Percentiles rank a stretch among this genome's conserved stretches.
Conservation (phyloP, 2,797 vertebrate species). For the Melanotaenia pygmaea region DNA sequence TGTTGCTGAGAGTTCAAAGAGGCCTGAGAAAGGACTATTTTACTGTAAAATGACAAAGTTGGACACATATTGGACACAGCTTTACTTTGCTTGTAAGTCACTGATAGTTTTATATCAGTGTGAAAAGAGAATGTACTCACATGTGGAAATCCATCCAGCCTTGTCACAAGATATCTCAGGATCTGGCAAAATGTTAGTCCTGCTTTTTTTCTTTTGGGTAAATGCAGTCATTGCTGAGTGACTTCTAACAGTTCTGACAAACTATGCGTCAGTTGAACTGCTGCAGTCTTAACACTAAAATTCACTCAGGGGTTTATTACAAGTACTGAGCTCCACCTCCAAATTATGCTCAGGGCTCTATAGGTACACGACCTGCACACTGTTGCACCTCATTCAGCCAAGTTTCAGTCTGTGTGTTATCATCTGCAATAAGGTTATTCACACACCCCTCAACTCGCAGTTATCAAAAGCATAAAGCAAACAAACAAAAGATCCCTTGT, state of each 20-base stretch:
- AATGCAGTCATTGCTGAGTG: not conserved
- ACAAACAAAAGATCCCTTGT: not conserved
- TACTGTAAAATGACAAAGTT: not conserved
- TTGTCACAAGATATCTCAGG: not conserved
- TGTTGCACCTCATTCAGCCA: not conserved
- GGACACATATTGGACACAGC: not conserved
- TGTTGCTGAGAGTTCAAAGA: not conserved
- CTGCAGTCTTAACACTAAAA: not conserved
- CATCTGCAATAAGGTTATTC: not conserved
- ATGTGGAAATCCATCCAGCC: slow-evolving; percentile 38
- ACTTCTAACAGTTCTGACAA: slow-evolving; percentile 7
- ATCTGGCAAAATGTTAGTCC: not conserved
- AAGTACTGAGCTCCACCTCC: slow-evolving; percentile 45
- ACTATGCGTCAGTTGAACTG: not conserved
- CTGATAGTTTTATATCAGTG: not conserved
- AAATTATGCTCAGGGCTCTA: not conserved
- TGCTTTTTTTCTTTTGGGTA: not conserved
- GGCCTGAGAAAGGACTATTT: not conserved
- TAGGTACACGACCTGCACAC: not conserved
- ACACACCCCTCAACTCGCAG: rapidly evolving
- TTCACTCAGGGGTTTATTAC: not conserved
- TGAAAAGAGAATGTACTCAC: slow-evolving; percentile 54
- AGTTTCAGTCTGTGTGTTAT: not conserved
- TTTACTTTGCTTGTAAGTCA: not conserved
- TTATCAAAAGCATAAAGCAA: slow-evolving; percentile 1